A percentile compares a stretch with the other conserved stretches of the same genome.
Evolutionary conservation across 2,888 invertebrate species (phyloP).

Genomic region (Polyommatus icarus): DNA sequence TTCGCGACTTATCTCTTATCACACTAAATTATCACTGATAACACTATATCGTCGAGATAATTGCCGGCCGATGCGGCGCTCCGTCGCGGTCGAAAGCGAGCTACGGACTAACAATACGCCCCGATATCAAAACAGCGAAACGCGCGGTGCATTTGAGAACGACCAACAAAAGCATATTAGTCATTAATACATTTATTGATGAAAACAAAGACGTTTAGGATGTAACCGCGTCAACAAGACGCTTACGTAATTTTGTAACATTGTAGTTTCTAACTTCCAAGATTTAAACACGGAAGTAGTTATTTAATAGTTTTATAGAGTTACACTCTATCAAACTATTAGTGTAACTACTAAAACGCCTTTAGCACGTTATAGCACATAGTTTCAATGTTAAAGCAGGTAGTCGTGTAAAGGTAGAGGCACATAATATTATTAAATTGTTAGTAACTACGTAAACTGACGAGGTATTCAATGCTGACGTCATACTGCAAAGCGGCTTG

Average conservation of each 20-base stretch:
- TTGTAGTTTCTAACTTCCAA: not conserved
- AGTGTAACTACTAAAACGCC: not conserved
- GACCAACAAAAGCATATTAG: conserved; percentile 32
- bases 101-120: conserved; percentile 45
- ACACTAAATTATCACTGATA: conserved; percentile 74
- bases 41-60: conserved; percentile 72
- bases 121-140: conserved; percentile 42
- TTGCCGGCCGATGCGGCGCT: conserved; percentile 63
- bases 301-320: not conserved
- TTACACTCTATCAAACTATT: not conserved
- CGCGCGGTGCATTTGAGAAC: conserved; percentile 35
- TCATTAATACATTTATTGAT: conserved; percentile 28
- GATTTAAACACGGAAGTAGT: not conserved
- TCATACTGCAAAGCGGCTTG: conserved; percentile 48
- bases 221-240: not conserved
- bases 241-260: conserved; percentile 6
- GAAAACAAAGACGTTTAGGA: conserved; percentile 31
- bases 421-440: no score
- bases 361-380: not conserved
- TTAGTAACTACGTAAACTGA: no score
- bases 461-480: not conserved
- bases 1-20: conserved; percentile 70
- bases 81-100: conserved; percentile 61
- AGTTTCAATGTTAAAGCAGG: not conserved
- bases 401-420: not conserved